Evolutionary conservation across 2,888 invertebrate genomes (phyloP), one percentile per base, ranked within the genome.

Genomic region (Taphrorychus bicolor): DNA sequence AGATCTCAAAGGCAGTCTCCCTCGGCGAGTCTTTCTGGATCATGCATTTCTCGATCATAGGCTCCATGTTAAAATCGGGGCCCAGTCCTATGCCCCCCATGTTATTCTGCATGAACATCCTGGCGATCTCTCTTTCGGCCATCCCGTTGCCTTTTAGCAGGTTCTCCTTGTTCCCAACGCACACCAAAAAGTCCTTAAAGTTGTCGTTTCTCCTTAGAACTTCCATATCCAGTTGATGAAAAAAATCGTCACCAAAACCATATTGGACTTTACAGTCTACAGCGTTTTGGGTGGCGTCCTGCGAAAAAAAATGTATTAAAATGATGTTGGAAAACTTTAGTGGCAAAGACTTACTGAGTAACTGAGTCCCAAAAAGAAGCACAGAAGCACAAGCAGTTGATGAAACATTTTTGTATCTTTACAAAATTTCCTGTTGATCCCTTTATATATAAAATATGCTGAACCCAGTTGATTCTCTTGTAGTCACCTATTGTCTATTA

Each of bases 101-200:
- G 5, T 48, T 23, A 11, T 57, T 17, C 14, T 19, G 52, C 2
- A 65, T 42, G 42, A 42, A 42, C 16, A 11, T 16, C n/a, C n/a
- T 42, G n/a, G 16, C 7, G 14, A 40, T 7, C 2, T 63, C 58
- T 45, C 24, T 42, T 11, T 65, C 24, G 19, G 41, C 32, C 1
- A 57, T 49, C 5, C 58, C 58, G 4, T 21, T 22, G 5, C 2
- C 57, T 16, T 58, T 57, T 2, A 63, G 19, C 2, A 63, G 23
- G 7, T 53, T 49, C 14, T 40, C 41, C 23, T 23, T 22, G n/a
- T 41, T 58, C 14, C 59, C 59, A 11, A 64, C 40, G 19, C 63
- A 63, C 3, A 63, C 40, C 17, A 58, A 14, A 23, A 24, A 45
- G 3, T 63, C 57, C 5, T 56, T 51, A 4, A 63, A 57, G n/a